Evolutionary conservation across 2,888 invertebrate genomes (phyloP), one percentile per base, ranked within the genome.

Genomic region (Drosophila pseudotakahashii): DNA sequence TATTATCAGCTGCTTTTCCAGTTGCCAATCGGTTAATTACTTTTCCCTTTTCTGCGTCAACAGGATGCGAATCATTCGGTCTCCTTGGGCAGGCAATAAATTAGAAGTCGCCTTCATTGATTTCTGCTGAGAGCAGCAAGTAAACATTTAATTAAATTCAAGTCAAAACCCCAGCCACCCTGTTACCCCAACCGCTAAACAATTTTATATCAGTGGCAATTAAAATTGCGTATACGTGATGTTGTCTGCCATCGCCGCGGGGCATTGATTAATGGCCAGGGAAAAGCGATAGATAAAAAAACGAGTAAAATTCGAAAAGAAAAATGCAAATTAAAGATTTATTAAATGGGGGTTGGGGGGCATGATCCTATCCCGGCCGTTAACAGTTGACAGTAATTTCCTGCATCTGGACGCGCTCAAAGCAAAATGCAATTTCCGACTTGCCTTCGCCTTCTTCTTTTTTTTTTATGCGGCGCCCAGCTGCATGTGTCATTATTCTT

Each of bases 351-450:
- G 3, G 3, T 9, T 9, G 42, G 11, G 23, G 53, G 44, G 67
- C 64, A 45, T 66, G 64, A 67, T 66, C 64, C 68, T 34, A 39
- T 53, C 37, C 54, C 9, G 67, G 39, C 34, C 54, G 39, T 68
- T 66, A 66, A 54, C 54, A 54, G 75, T 79, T 75, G 81, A 68
- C 73, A 73, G 71, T 79, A 85, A 82, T 85, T 85, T 82, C 81
- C 81, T 87, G 82, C 36, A 51, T 60, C 45, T 66, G 51, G 62
- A 52, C 61, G 50, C 30, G 73, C 73, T 85, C 88, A 83, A 86
- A 88, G 74, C 60, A 54, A 76, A 88, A 88, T 83, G 83, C 83
- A 86, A 83, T 83, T 82, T 83, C 86, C 88, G 87, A 73, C 9
- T 10, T 30, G 16, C 26, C 9, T 13, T 16, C 23, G 11, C 13